These are phyloP conservation scores for Drosophila bocki DNA, from an alignment of 1,140 invertebrate genomes.

Conservation along the genomic window DNA sequence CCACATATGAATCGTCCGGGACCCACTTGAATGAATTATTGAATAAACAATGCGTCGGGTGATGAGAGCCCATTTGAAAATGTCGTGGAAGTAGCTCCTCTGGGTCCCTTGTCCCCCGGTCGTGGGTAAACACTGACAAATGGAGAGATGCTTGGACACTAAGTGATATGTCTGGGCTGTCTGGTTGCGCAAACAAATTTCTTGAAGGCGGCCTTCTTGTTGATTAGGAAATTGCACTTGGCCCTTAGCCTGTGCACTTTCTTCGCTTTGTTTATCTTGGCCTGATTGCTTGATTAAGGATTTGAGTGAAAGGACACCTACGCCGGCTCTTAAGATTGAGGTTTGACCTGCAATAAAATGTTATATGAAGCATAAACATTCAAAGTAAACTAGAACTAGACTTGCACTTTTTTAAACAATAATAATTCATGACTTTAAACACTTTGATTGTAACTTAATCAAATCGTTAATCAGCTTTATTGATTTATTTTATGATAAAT, in stretches of 20 bases:
- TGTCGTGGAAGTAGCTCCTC: conserved; percentile 26
- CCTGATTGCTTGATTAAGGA: conserved; percentile 48
- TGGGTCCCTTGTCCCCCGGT: conserved; percentile 10
- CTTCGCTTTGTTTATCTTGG: conserved; percentile 34
- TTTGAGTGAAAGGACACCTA: conserved; percentile 10
- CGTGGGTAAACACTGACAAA: conserved; percentile 60
- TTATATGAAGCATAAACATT: background rate
- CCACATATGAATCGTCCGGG: conserved; percentile 50
- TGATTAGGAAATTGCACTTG: conserved; percentile 78
- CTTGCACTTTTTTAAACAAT: background rate
- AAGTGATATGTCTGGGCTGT: conserved; percentile 56
- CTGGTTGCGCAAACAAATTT: conserved; percentile 38
- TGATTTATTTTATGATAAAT: too few relatives aligned
- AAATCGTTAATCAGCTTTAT: too few relatives aligned
- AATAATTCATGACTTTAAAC: background rate
- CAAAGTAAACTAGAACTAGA: background rate
- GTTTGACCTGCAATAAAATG: background rate
- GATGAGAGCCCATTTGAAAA: conserved; percentile 55
- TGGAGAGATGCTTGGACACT: conserved; percentile 67
- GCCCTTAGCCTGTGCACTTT: conserved; percentile 28
- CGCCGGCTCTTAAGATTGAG: background rate
- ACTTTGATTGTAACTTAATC: too few relatives aligned
- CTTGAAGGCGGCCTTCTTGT: conserved; percentile 40
- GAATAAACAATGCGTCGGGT: conserved; percentile 64
- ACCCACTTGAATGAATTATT: conserved; percentile 63